Conservation (phyloP, 1,140 invertebrate species). For the Rhyacophila brunnea region DNA sequence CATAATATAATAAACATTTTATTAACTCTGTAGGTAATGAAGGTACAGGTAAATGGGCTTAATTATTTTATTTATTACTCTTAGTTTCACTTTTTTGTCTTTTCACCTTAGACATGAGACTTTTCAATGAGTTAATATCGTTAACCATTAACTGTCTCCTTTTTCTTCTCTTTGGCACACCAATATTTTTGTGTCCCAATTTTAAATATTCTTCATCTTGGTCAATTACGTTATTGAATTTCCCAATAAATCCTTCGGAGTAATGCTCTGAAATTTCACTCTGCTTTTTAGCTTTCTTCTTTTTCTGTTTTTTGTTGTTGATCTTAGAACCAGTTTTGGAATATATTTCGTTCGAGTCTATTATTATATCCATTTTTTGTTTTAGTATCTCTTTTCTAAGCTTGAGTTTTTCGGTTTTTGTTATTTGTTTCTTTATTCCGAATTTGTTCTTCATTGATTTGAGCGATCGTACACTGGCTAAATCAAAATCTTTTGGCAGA, state of each 20-base stretch:
- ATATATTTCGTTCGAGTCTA: constrained; percentile 10
- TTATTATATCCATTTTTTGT: constrained; percentile 27
- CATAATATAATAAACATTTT: too few species aligned
- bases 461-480: constrained; percentile 21
- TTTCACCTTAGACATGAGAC: constrained; percentile 19
- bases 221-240: constrained; percentile 20
- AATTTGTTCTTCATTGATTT: constrained; percentile 34
- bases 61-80: too few species aligned
- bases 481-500: constrained; percentile 24
- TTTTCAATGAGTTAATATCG: constrained; percentile 21
- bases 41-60: too few species aligned
- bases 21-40: too few species aligned
- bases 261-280: constrained; percentile 1
- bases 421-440: constrained; percentile 32
- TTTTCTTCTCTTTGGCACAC: constrained; percentile 22
- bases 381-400: constrained; percentile 29
- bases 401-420: constrained; percentile 29
- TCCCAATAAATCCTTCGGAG: constrained; percentile 6
- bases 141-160: constrained; percentile 19
- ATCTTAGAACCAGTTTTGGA: neutral
- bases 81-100: neutral
- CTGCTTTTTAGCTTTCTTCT: neutral
- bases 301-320: constrained; percentile 8
- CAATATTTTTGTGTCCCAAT: constrained; percentile 27
- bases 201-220: constrained; percentile 31